Base-by-base conservation (phyloP, 2,797 vertebrate species). In the Enteromius argenteus region DNA sequence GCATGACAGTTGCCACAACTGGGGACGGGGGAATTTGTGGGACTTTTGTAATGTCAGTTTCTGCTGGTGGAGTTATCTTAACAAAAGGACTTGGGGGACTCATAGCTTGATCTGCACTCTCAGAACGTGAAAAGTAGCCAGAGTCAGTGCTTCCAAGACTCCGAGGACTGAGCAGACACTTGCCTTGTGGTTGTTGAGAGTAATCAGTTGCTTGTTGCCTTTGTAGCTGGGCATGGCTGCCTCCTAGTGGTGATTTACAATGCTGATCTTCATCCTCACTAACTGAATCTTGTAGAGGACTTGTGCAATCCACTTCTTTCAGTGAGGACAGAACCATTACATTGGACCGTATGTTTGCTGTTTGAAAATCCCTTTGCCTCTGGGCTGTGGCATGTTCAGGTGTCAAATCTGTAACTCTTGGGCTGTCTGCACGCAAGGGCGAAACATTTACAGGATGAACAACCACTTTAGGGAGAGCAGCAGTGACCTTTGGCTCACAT, bases 61-160 rank as follows among this genome's bases (percentile, higher is more conserved):
- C 98, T 62, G 90, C 90, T 30, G 95, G 89, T 10, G 97, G 92
- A 17, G 96, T 90, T 44, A 96, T 95, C 90, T 97, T 98, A 67
- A 97, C 92, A 66, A 97, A 97, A n/a, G 97, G 96, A 87, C 96
- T 96, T 5, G 97, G 96, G 13, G 98, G 97, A 87, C 97, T 98
- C 95, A 96, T 97, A 3, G 97, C 96, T 91, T 99, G 98, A 90
- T 99, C 98, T 0, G 98, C 96, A 90, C 98, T 99, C 93, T 99
- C 98, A 2, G 98, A 99, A 58, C 98, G 96, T 53, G 98, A 99
- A 87, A 99, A 99, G 89, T 99, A 99, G 39, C 98, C 98, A 0
- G 98, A 99, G 89, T 99, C 98, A 2, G 98, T 99, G 80, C 98
- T 99, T 73, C 98, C 98, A 86, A 99, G 93, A 92, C 98, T 99